Conservation (phyloP, 2,113 vertebrate genomes). For the Ciconia boyciana region DNA sequence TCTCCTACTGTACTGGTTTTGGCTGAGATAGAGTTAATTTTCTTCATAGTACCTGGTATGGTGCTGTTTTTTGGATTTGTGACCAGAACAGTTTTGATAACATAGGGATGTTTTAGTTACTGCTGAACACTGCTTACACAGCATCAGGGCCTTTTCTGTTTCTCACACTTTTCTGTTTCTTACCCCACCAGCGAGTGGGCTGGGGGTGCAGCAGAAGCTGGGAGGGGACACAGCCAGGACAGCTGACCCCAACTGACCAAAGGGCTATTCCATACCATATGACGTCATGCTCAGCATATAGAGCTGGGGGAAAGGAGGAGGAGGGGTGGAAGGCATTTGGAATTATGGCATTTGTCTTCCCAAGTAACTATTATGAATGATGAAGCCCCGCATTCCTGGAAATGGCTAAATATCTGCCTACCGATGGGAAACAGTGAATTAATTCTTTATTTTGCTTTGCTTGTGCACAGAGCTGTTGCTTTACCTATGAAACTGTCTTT, state of each 20-base stretch:
- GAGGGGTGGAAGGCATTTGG: not conserved
- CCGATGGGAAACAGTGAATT: not conserved
- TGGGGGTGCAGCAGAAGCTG: not conserved
- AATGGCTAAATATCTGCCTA: not conserved
- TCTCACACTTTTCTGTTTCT: not conserved
- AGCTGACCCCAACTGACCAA: not conserved
- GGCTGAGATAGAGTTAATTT: not conserved
- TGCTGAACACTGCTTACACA: not conserved
- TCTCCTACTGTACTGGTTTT: not conserved
- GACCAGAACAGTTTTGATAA: not conserved
- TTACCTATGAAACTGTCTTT: not conserved
- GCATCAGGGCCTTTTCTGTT: not conserved
- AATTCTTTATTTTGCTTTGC: not conserved
- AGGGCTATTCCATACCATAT: not conserved
- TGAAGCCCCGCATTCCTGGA: not conserved
- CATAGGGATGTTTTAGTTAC: rapidly evolving
- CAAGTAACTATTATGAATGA: not conserved
- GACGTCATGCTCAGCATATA: not conserved
- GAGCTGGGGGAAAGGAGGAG: not conserved
- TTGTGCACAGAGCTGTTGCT: not conserved
- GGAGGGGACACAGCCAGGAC: not conserved
- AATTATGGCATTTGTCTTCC: not conserved
- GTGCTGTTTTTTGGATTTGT: not conserved
- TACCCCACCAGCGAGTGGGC: not conserved
- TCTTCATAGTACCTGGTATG: not conserved